Evolutionary conservation across 1,140 invertebrate genomes (phyloP).

Genomic region (Apis mellifera): Amel_HAv3.1 CM009931.2:5451001-5451500

Average conservation of each 20-base stretch:
- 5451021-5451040: background rate
- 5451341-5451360: conserved; percentile 28
- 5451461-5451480: conserved; percentile 89
- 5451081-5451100: conserved; percentile 98
- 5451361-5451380: conserved; percentile 75
- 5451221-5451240: conserved; percentile 90
- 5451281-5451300: conserved; percentile 93
- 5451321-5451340: background rate
- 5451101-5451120: conserved; percentile 99
- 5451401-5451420: conserved; percentile 92
- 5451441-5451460: conserved; percentile 95
- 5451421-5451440: conserved; percentile 91
- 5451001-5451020: conserved; percentile 21
- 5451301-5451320: conserved; percentile 86
- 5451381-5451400: conserved; percentile 95
- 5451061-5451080: conserved; percentile 99
- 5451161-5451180: conserved; percentile 44
- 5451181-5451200: conserved; percentile 77
- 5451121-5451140: conserved; percentile 86
- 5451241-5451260: conserved; percentile 86
- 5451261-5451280: conserved; percentile 90
- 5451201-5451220: conserved; percentile 85
- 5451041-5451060: conserved; percentile 82
- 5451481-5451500: conserved; percentile 89
- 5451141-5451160: conserved; percentile 8